phyloP scores from a whole-genome alignment of 2,797 vertebrate species.

The Sphenodon punctatus region DNA sequence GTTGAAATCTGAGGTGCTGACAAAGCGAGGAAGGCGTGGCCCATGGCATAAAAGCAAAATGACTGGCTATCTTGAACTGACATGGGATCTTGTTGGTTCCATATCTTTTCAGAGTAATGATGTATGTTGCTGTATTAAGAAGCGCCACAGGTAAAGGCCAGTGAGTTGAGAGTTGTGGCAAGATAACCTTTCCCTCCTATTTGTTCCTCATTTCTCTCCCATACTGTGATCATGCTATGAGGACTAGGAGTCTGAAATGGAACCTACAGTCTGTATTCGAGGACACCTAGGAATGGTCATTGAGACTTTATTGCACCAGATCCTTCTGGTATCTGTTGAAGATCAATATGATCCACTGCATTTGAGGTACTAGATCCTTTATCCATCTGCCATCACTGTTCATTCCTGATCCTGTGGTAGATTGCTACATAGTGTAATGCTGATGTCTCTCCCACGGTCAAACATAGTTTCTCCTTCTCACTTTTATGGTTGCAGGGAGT shows the following conservation, averaged over 20 bases:
- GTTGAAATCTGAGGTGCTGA: too few species aligned
- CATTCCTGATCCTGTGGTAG: background rate
- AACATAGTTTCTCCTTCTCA: too few species aligned
- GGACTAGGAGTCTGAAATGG: background rate
- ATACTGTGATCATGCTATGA: too few species aligned
- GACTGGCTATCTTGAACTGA: background rate
- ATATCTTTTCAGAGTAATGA: background rate
- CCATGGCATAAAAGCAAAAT: too few species aligned
- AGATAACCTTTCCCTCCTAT: background rate
- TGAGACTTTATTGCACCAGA: background rate
- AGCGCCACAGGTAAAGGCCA: background rate
- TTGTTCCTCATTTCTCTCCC: background rate
- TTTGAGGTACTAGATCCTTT: background rate
- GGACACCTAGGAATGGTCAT: background rate
- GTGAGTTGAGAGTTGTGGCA: too few species aligned
- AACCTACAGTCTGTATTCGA: background rate
- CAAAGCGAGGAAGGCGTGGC: too few species aligned
- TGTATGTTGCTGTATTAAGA: background rate
- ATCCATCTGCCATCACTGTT: background rate
- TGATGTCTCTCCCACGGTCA: background rate
- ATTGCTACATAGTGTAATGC: background rate
- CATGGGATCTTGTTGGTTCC: background rate
- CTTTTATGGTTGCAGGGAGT: too few species aligned
- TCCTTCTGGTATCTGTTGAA: background rate
- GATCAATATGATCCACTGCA: background rate